Conservation (phyloP, 1,140 invertebrate species). For the Dysdera silvatica region DNA sequence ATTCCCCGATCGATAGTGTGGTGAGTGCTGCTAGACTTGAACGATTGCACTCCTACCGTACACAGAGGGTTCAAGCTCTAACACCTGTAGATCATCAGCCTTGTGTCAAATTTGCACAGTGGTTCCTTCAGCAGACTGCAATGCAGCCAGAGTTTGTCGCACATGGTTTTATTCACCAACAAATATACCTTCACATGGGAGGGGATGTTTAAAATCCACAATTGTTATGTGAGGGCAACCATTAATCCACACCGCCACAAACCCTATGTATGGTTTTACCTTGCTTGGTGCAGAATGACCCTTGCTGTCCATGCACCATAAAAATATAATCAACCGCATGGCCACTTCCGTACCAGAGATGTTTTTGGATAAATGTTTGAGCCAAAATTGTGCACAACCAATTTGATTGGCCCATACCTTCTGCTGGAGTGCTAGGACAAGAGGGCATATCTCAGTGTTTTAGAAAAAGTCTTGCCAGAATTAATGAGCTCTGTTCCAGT, state of each 20-base stretch:
- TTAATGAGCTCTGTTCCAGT: not conserved
- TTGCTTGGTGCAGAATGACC: too few species aligned
- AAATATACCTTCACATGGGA: not conserved
- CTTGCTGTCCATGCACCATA: too few species aligned
- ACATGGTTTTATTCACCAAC: not conserved
- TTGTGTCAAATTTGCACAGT: not conserved
- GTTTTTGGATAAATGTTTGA: not conserved
- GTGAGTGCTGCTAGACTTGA: too few species aligned
- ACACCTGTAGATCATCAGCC: not conserved
- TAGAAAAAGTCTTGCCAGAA: too few species aligned
- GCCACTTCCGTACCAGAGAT: not conserved
- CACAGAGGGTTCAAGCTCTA: conserved; percentile 14
- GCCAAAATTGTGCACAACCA: not conserved
- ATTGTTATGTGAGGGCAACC: not conserved
- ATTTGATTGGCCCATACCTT: not conserved
- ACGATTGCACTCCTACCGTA: not conserved
- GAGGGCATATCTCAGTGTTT: too few species aligned
- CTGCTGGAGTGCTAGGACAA: not conserved
- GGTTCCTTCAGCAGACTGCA: not conserved
- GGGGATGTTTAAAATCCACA: not conserved
- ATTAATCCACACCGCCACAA: not conserved
- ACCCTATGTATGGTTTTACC: too few species aligned
- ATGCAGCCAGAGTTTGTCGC: not conserved
- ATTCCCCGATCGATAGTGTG: too few species aligned
- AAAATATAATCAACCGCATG: too few species aligned